These are phyloP conservation scores for Entomobrya multifasciata DNA, from an alignment of 2,888 invertebrate genomes.

Conservation along the genomic window DNA sequence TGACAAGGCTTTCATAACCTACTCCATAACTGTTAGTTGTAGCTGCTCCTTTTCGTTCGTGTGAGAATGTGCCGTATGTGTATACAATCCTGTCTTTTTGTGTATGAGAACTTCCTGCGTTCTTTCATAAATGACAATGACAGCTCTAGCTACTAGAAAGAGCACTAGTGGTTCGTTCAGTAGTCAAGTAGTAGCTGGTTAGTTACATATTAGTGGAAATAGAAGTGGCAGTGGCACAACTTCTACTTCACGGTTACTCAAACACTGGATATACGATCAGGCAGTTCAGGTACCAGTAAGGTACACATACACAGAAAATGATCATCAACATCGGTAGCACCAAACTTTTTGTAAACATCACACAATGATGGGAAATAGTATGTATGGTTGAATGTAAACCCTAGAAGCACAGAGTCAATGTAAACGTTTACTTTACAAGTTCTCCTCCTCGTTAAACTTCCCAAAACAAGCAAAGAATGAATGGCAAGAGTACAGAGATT, in stretches of 20 bases:
- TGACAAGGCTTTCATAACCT: no score
- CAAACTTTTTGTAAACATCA: not conserved
- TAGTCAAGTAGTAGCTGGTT: not conserved
- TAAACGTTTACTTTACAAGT: no score
- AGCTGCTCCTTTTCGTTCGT: no score
- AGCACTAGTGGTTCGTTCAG: not conserved
- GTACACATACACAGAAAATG: not conserved
- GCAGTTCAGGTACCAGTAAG: constrained; percentile 12
- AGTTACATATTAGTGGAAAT: not conserved
- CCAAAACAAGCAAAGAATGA: no score
- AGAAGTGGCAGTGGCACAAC: not conserved
- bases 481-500: no score
- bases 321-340: constrained; percentile 14
- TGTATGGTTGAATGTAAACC: no score
- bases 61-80: no score
- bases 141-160: not conserved
- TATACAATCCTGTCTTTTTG: not conserved
- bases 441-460: no score
- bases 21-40: no score
- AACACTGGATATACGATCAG: not conserved
- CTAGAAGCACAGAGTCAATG: no score
- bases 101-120: not conserved
- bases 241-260: not conserved
- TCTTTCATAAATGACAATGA: not conserved
- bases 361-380: no score